Evolutionary conservation across 2,797 vertebrate species (phyloP), one percentile per base, ranked within the genome.

Genomic region (Myotis pilosus): DNA sequence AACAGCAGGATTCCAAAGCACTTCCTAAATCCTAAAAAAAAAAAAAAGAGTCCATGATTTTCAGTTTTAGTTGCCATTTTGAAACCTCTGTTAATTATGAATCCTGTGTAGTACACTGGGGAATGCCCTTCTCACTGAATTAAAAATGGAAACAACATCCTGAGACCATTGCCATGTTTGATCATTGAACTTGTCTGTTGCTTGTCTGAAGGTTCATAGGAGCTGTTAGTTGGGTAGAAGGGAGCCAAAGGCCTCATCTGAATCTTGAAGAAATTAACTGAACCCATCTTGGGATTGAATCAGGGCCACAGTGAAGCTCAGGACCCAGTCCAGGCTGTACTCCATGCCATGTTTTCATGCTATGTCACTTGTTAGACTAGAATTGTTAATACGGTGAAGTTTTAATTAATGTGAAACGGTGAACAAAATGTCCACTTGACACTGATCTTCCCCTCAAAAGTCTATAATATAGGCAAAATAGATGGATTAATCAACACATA

Each of bases 41-140:
- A 57, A 30, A 72, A 28, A 49, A 23, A 78, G 69, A 87, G 30
- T 75, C 68, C 64, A 33, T 78, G 68, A 28, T 83, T 88, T 92
- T 95, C 72, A 44, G 36, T 79, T 88, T 36, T 1, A 66, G 57
- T 82, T 79, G 11, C 57, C 22, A 15, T 71, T 83, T 91, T 38
- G 55, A 94, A 96, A 90, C 74, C 62, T 62, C 28, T 68, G n/a
- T 15, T 19, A 1, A 80, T 89, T 92, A n/a, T 74, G 49, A 72
- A 72, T 84, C 38, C 19, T 72, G 19, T 69, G 36, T 30, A 83
- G 22, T 33, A 47, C 81, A 38, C 38, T 74, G 30, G 44, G 10
- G 25, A 78, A 79, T 68, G 84, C 19, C 75, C 51, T 75, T 84
- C 36, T 89, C 16, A 25, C 20, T 74, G 47, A 95, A 92, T 94